These are phyloP conservation scores for Odontamblyopus rebecca DNA, from an alignment of 2,797 vertebrate species.

Conservation along the genomic window DNA sequence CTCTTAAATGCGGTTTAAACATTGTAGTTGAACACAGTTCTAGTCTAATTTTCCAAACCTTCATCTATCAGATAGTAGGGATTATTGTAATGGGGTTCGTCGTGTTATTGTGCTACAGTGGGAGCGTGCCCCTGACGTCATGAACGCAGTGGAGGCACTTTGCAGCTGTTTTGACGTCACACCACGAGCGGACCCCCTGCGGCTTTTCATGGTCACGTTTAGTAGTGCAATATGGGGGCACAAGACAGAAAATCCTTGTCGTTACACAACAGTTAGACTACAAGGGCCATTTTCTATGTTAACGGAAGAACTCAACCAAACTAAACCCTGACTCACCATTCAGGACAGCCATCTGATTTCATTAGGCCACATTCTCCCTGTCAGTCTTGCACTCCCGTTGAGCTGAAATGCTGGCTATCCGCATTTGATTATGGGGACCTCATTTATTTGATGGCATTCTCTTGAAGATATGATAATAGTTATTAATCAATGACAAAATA, in stretches of 20 bases:
- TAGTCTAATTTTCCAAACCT: background rate
- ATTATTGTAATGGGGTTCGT: background rate
- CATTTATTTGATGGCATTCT: background rate
- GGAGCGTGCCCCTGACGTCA: slow-evolving; percentile 57
- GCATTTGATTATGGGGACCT: too few relatives aligned
- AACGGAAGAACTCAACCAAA: too few relatives aligned
- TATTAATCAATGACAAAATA: too few relatives aligned
- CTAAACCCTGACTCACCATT: too few relatives aligned
- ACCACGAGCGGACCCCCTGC: slow-evolving; percentile 36
- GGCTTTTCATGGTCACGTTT: slow-evolving; percentile 28
- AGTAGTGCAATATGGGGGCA: background rate
- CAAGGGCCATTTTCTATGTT: too few relatives aligned
- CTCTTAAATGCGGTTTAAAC: background rate
- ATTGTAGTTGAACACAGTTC: too few relatives aligned
- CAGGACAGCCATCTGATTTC: too few relatives aligned
- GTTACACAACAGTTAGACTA: background rate
- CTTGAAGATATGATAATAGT: too few relatives aligned
- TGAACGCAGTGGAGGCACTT: slow-evolving; percentile 34
- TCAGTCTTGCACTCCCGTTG: too few relatives aligned
- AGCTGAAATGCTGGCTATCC: too few relatives aligned
- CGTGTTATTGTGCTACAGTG: slow-evolving; percentile 6
- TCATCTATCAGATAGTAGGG: background rate
- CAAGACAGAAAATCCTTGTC: background rate
- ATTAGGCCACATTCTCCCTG: too few relatives aligned
- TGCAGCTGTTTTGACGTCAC: slow-evolving; percentile 69